Conservation (phyloP, 1,140 invertebrate species). For the Camponotus floridanus region DNA sequence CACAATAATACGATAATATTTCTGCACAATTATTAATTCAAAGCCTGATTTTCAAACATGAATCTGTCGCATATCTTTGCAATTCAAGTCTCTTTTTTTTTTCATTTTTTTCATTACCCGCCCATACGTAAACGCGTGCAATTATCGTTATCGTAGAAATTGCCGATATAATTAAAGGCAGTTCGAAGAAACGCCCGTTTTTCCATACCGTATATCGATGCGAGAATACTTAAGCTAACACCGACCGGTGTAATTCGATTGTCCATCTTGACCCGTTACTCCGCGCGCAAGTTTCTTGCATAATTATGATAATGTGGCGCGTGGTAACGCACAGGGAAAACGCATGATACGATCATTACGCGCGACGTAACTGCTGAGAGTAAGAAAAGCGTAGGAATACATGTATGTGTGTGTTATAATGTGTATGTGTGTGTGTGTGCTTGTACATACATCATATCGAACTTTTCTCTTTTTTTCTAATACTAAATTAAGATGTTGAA, state of each 20-base stretch:
- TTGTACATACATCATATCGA: too few species aligned
- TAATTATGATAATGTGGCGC: conserved; percentile 60
- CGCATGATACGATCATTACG: conserved; percentile 41
- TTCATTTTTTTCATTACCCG: conserved; percentile 1
- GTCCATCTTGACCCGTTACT: conserved; percentile 48
- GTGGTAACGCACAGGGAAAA: conserved; percentile 51
- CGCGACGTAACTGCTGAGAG: conserved; percentile 11
- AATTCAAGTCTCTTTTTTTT: background rate
- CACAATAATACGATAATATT: background rate
- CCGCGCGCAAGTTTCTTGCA: conserved; percentile 23
- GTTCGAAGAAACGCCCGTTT: conserved; percentile 43
- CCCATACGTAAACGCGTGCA: background rate
- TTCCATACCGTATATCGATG: conserved; percentile 28
- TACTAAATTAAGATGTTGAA: background rate
- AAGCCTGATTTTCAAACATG: conserved; percentile 28
- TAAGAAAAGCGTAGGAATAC: too few species aligned
- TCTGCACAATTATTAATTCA: too few species aligned
- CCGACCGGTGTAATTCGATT: conserved; percentile 46
- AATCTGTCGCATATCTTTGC: conserved; percentile 26
- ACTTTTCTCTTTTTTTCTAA: background rate
- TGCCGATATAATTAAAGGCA: conserved; percentile 33
- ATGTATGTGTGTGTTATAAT: too few species aligned
- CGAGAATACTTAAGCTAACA: conserved; percentile 41
- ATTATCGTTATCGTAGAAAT: conserved; percentile 42
- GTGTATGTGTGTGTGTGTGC: too few species aligned